These are phyloP conservation scores for Drosophila simulans DNA, from an alignment of 1,140 invertebrate genomes.

Conservation along the genomic window DNA sequence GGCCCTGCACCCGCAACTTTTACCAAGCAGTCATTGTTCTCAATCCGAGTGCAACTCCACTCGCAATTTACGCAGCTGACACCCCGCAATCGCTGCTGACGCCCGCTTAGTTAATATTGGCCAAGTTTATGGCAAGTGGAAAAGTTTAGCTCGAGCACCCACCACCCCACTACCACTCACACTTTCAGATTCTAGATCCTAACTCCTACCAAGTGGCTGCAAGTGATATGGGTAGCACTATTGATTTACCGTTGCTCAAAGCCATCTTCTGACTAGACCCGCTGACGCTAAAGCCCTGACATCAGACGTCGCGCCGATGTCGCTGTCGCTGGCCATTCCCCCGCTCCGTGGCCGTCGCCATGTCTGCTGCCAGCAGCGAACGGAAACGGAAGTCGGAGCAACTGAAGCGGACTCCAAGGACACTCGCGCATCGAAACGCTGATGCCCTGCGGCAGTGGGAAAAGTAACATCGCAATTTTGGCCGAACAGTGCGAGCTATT, in stretches of 20 bases:
- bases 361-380: slow-evolving; percentile 55
- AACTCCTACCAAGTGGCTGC: slow-evolving; percentile 37
- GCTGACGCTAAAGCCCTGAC: slow-evolving; percentile 48
- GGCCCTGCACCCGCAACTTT: slow-evolving; percentile 17
- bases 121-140: slow-evolving; percentile 56
- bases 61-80: slow-evolving; percentile 45
- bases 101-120: slow-evolving; percentile 73
- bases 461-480: not conserved
- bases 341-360: slow-evolving; percentile 30
- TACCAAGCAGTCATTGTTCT: slow-evolving; percentile 30
- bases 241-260: slow-evolving; percentile 68
- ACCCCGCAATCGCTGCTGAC: slow-evolving; percentile 39
- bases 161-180: not conserved
- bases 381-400: slow-evolving; percentile 73
- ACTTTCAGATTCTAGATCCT: not conserved
- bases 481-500: too few relatives aligned
- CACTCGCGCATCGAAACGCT: not conserved
- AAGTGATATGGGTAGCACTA: slow-evolving; percentile 66
- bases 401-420: slow-evolving; percentile 6
- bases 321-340: slow-evolving; percentile 20
- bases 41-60: slow-evolving; percentile 19
- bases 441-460: slow-evolving; percentile 9
- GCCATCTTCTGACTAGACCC: slow-evolving; percentile 51
- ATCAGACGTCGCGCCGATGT: slow-evolving; percentile 59
- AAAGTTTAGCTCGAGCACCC: slow-evolving; percentile 43